Percentiles rank a stretch among this genome's conserved stretches.
Evolutionary conservation across 2,113 vertebrate genomes (phyloP).

Genomic region (Morone saxatilis): DNA sequence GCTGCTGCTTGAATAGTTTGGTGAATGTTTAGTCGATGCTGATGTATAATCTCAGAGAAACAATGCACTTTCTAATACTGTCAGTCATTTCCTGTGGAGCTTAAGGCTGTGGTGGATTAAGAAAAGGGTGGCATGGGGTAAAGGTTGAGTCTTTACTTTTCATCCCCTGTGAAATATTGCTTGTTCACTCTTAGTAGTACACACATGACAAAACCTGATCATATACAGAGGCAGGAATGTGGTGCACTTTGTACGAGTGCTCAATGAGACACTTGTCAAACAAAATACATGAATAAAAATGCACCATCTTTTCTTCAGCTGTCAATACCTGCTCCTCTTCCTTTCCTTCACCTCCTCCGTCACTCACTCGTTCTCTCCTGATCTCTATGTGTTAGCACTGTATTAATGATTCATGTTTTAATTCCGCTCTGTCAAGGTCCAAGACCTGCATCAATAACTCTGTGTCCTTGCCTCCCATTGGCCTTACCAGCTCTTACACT

Average conservation of each 20-base stretch:
- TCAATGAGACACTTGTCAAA: conserved; percentile 12
- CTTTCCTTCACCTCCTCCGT: conserved; percentile 13
- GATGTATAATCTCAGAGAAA: conserved; percentile 53
- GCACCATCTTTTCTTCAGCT: neutral
- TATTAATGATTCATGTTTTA: conserved; percentile 77
- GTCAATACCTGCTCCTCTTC: conserved; percentile 14
- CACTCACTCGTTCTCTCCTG: conserved; percentile 24
- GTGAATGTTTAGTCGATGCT: conserved; percentile 40
- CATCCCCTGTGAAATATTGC: conserved; percentile 49
- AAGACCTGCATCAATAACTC: conserved; percentile 62
- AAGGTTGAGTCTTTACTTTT: conserved; percentile 40
- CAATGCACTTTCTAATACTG: conserved; percentile 37
- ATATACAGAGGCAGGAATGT: conserved; percentile 11
- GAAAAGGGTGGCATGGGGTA: conserved; percentile 22
- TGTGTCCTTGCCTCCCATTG: conserved; percentile 56
- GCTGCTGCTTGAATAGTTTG: conserved; percentile 5
- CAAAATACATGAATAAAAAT: conserved; percentile 9
- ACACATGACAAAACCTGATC: neutral
- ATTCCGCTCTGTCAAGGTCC: conserved; percentile 63
- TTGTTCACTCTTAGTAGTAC: conserved; percentile 18
- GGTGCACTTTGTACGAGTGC: conserved; percentile 1
- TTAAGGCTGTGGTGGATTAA: conserved; percentile 49
- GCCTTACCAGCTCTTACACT: conserved; percentile 22
- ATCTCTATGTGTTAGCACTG: conserved; percentile 38
- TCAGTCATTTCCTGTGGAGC: conserved; percentile 58